Base-by-base conservation (phyloP, 2,888 invertebrate genomes). In the Pollenia griseotomentosa region DNA sequence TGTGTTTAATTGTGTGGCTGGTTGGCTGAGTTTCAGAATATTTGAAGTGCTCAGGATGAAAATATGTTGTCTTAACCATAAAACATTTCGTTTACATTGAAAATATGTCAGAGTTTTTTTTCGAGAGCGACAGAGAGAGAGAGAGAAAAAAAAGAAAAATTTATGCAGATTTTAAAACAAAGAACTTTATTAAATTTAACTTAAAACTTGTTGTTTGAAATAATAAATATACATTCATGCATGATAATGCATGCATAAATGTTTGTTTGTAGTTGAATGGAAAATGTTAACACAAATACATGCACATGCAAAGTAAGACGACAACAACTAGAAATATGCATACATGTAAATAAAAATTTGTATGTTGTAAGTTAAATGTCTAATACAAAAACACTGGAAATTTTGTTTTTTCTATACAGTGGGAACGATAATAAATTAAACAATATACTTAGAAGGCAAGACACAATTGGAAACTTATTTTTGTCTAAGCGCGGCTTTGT, bases 1-100 rank as follows among this genome's bases (percentile, higher is more conserved):
- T 77, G 33, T 23, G 16, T 48, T 23, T 77, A 33, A 57, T 59
- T 33, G 73, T 44, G n/a, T 51, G 61, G n/a, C 44, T 46, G 23
- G 8, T n/a, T 51, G 16, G n/a, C 23, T 51, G 14, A 12, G 42
- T 16, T 16, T 59, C 8, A 23, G 42, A 33, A 33, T 44, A n/a
- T 57, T 12, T 75, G 61, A 8, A 33, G 5, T 23, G 16, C 4
- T 51, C 11, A 23, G 65, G 3, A 33, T 68, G 70, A 19, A 73
- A 84, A 70, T 68, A 81, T 87, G 74, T 82, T 86, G 70, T 84
- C 61, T 61, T 82, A 70, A 78, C 84, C 87, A 87, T 87, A 87
- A 84, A 87, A 87, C 83, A 87, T 87, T 84, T 82, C 74, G 78
- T 87, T 87, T 84, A 87, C 84, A 84, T 84, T 82, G 74, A 74